Evolutionary conservation across 2,113 vertebrate species (phyloP).

Genomic region (Falcunculus frontatus): DNA sequence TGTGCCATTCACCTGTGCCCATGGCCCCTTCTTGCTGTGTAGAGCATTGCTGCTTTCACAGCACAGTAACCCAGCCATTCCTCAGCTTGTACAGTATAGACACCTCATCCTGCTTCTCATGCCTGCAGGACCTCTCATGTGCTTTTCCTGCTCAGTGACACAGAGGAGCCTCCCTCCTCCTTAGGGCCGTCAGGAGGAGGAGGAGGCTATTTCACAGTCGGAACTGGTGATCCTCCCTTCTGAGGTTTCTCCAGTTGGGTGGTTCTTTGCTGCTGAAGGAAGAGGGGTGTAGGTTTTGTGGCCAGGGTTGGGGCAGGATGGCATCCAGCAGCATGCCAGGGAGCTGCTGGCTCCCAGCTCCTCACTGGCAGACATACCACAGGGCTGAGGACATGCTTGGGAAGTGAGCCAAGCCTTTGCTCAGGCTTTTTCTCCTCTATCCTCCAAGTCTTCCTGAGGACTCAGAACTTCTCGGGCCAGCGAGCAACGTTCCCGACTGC

Average conservation of each 20-base stretch:
- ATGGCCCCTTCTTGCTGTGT: fast-evolving
- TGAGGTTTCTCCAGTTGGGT: neutral
- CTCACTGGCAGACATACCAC: neutral
- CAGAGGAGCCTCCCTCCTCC: neutral
- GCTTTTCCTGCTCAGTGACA: neutral
- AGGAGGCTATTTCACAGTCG: neutral
- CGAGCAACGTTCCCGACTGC: neutral
- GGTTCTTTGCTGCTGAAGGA: neutral
- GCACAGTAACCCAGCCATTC: neutral
- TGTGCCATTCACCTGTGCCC: neutral
- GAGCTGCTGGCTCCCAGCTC: neutral
- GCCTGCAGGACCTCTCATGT: neutral
- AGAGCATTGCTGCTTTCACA: neutral
- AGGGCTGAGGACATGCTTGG: neutral
- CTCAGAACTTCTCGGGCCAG: constrained; percentile 22
- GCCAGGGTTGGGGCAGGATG: neutral
- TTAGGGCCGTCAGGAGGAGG: too few relatives aligned
- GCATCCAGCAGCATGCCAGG: neutral
- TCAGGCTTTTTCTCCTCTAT: neutral
- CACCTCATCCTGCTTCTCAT: neutral
- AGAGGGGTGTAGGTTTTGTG: neutral
- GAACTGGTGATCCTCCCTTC: neutral
- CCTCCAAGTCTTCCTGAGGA: constrained; percentile 48
- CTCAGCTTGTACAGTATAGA: neutral
- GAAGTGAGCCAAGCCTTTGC: neutral